phyloP scores from a whole-genome alignment of 2,113 vertebrate species.

The Neodon shergylaensis region DNA sequence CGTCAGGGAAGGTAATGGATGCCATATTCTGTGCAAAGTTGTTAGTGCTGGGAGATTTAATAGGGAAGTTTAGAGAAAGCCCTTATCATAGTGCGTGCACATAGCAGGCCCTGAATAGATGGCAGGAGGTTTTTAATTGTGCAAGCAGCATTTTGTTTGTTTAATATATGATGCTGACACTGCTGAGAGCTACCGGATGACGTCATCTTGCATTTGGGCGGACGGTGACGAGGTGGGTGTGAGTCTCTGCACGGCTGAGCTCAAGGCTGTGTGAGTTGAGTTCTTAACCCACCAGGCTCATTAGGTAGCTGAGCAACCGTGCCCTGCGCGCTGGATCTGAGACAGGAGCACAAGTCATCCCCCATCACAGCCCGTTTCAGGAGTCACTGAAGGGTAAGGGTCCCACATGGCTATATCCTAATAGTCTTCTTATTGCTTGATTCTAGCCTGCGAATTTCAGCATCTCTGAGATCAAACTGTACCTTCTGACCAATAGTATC shows the following conservation, averaged over 20 bases:
- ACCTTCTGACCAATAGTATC: neutral
- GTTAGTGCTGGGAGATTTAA: neutral
- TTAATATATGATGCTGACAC: neutral
- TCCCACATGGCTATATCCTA: slow-evolving; percentile 23
- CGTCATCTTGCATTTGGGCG: slow-evolving; percentile 16
- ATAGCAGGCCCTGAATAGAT: neutral
- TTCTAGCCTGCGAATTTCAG: slow-evolving; percentile 28
- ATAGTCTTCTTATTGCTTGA: neutral
- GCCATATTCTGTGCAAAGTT: neutral
- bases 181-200: neutral
- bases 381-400: neutral
- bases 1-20: neutral
- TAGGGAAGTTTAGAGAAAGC: slow-evolving; percentile 34
- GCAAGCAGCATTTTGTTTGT: neutral
- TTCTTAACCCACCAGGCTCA: neutral
- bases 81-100: neutral
- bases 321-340: neutral
- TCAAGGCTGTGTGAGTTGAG: neutral
- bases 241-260: neutral
- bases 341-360: neutral
- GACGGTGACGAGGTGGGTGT: neutral
- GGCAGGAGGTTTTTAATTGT: slow-evolving; percentile 13
- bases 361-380: neutral
- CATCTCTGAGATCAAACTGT: slow-evolving; percentile 56
- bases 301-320: neutral